Conservation (phyloP, 2,888 invertebrate species). For the Patella pellucida region DNA sequence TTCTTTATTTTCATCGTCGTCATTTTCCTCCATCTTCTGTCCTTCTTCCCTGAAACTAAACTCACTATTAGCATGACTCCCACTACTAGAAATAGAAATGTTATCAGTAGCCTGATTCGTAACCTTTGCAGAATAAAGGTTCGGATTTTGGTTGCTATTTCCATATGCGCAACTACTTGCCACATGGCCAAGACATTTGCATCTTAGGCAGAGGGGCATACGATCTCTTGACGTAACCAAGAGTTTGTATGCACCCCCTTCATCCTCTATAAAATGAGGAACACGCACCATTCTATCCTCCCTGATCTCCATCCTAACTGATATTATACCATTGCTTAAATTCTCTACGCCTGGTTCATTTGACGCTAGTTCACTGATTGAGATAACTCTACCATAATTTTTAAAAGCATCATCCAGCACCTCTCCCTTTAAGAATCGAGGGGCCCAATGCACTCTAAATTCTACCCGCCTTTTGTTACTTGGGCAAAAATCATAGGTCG, state of each 20-base stretch:
- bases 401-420: background rate
- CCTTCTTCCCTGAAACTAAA: too few relatives aligned
- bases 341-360: background rate
- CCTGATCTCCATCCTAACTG: background rate
- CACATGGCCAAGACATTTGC: too few relatives aligned
- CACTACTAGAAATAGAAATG: too few relatives aligned
- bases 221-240: background rate
- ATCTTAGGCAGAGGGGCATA: background rate
- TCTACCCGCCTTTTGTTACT: background rate
- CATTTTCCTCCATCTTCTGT: too few relatives aligned
- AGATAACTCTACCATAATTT: background rate
- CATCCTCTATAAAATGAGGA: background rate
- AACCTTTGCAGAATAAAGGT: too few relatives aligned
- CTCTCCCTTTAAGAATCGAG: background rate
- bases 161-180: too few relatives aligned
- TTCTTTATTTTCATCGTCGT: too few relatives aligned
- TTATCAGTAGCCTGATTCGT: too few relatives aligned
- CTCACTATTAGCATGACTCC: too few relatives aligned
- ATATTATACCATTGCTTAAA: background rate
- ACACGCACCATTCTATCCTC: background rate
- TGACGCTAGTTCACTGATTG: background rate
- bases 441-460: background rate
- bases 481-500: background rate
- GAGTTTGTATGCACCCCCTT: background rate
- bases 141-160: too few relatives aligned